phyloP scores from a whole-genome alignment of 2,888 invertebrate genomes.

The Synergus laeviventris region DNA sequence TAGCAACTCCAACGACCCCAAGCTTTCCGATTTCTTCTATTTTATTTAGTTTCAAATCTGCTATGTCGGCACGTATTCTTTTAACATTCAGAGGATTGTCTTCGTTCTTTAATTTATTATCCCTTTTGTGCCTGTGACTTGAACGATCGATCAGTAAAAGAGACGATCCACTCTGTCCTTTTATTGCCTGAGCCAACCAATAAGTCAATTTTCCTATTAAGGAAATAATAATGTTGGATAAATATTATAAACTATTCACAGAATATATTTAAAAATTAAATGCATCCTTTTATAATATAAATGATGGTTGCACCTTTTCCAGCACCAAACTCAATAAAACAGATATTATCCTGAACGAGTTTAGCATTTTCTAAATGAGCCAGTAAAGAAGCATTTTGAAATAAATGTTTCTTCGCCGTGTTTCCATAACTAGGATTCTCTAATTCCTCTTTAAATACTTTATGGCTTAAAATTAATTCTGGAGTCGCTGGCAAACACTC shows the following conservation, averaged over 20 bases:
- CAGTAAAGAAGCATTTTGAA: slow-evolving; percentile 87
- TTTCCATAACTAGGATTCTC: slow-evolving; percentile 79
- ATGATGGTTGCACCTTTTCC: slow-evolving; percentile 85
- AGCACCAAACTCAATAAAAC: slow-evolving; percentile 92
- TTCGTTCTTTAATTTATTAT: slow-evolving; percentile 79
- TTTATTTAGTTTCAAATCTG: slow-evolving; percentile 83
- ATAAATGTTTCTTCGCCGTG: slow-evolving; percentile 84
- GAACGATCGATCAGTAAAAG: slow-evolving; percentile 88
- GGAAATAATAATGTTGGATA: slow-evolving; percentile 1
- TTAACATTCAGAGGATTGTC: slow-evolving; percentile 76
- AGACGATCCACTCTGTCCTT: slow-evolving; percentile 76
- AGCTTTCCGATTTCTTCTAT: slow-evolving; percentile 77
- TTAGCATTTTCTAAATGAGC: slow-evolving; percentile 81
- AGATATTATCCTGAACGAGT: slow-evolving; percentile 80
- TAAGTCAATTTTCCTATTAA: slow-evolving; percentile 85
- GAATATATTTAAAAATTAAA: slow-evolving; percentile 16
- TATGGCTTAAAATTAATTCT: slow-evolving; percentile 74
- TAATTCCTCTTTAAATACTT: slow-evolving; percentile 77
- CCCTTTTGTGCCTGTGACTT: slow-evolving; percentile 88
- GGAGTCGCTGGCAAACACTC: slow-evolving; percentile 71
- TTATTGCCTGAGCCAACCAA: slow-evolving; percentile 83
- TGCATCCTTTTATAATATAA: slow-evolving; percentile 12
- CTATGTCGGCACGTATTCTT: slow-evolving; percentile 88
- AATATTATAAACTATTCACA: slow-evolving; percentile 12
- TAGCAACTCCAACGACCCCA: slow-evolving; percentile 84